phyloP scores from a whole-genome alignment of 2,113 vertebrate species.

The Archilochus colubris region DNA sequence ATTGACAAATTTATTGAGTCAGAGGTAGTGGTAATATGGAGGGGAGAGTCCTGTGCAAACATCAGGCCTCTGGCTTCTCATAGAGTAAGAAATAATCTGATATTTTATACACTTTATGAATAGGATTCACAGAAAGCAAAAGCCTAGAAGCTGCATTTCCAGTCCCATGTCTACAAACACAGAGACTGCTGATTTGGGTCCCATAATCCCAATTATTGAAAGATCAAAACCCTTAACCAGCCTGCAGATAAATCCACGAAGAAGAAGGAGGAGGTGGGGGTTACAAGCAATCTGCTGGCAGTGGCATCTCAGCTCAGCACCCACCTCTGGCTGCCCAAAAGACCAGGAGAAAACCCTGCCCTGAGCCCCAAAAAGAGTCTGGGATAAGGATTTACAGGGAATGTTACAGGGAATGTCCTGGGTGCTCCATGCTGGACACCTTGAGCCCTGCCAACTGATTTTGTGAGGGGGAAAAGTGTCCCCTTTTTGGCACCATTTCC shows the following conservation, averaged over 20 bases:
- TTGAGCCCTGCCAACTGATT: neutral
- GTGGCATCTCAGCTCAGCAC: accelerated
- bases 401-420: neutral
- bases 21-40: neutral
- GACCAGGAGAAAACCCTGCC: accelerated
- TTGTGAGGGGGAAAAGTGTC: accelerated
- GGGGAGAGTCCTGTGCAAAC: neutral
- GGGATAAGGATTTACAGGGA: neutral
- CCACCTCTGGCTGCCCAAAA: neutral
- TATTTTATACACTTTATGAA: accelerated
- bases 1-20: neutral
- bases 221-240: neutral
- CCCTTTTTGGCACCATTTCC: accelerated
- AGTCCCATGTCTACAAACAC: accelerated
- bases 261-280: neutral
- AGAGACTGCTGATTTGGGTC: neutral
- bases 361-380: accelerated
- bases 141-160: neutral
- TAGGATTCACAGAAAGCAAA: neutral
- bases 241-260: accelerated
- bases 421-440: neutral
- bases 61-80: neutral
- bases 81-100: neutral
- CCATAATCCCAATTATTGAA: accelerated
- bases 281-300: neutral